Base-by-base conservation (phyloP, 2,797 vertebrate species). In the Onychomys arenicola region DNA sequence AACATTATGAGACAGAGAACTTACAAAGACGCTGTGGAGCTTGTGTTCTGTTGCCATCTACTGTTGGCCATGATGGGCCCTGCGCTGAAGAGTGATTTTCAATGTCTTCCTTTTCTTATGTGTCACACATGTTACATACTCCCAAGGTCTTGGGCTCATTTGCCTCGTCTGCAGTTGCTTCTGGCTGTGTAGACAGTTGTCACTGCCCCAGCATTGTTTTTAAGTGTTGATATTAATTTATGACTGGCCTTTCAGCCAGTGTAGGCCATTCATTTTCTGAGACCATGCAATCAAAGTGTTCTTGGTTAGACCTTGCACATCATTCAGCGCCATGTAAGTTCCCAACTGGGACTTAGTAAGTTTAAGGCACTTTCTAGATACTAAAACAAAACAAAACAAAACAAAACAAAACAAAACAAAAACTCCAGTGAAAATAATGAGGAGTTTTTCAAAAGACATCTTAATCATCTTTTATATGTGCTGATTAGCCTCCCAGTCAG, bases 391-490 rank as follows among this genome's bases (percentile, higher is more conserved):
- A 49, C 8, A 49, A 52, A 52, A 52, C n/a, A n/a, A 52, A 52
- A 4, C 14, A 52, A 21, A 92, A 91, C 8, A 49, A 52, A 52
- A 52, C n/a, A n/a, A 52, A 52, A 4, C 14, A 52, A 21, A 92
- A 91, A 82, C 59, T 96, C 40, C 92, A 92, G 82, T 87, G 73
- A 85, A 93, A 96, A 95, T 94, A 94, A 95, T 90, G 88, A 92
- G 21, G 19, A 78, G 1, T 5, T 93, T 93, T 52, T 61, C 9
- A 49, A 1, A 75, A 69, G 40, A 86, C 43, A 83, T 80, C 55
- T 93, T 91, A 93, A 85, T 95, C 34, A 71, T 83, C 52, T 96
- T 91, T 63, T 65, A 2, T 63, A 92, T 71, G 63, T 40, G 25
- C 43, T 86, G 49, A 59, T 37, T 85, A 65, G 29, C 21, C 37